Base-by-base conservation (phyloP, 2,888 invertebrate species). In the Sipha maydis region DNA sequence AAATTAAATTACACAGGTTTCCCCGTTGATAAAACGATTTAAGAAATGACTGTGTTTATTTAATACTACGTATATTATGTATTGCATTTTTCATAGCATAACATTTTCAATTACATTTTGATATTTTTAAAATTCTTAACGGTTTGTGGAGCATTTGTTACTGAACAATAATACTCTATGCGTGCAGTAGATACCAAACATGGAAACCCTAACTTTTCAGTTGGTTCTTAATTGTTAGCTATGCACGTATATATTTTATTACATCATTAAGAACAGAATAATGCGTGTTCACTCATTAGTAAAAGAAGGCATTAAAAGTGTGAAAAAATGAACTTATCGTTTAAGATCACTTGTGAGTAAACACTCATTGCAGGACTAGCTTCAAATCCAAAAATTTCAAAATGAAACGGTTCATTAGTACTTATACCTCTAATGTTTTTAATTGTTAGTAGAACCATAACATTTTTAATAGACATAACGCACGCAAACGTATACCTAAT, bases 381-480 rank as follows among this genome's bases (percentile, higher is more conserved):
- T 48, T 11, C 48, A 48, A 48, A 14, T 48, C 1, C 48, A 48
- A 14, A 61, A 61, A 25, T 61, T 61, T 25, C 25, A 25, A 61
- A 61, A 69, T 3, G 25, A 69, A 69, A n/a, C 25, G 11, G 69
- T 69, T 69, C 28, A 14, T 48, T n/a, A n/a, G n/a, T 21, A 41
- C 76, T 76, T 48, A 48, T 48, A 48, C 19, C 61, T 61, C 21
- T 61, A 61, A 8, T 25, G 19, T 48, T 82, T 82, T 69, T 82
- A 69, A 69, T 82, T 41, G 67, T 48, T 82, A 21, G 61, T 61
- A 28, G 31, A 41, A 41, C 38, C n/a, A n/a, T n/a, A 82, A 28
- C 48, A n/a, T 21, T 82, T 79, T 82, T 82, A 69, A 69, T 48
- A 41, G 41, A 48, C 48, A 19, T 48, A 14, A 28, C 4, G 28